phyloP scores from a whole-genome alignment of 2,797 vertebrate species.

The Nannoperca australis region DNA sequence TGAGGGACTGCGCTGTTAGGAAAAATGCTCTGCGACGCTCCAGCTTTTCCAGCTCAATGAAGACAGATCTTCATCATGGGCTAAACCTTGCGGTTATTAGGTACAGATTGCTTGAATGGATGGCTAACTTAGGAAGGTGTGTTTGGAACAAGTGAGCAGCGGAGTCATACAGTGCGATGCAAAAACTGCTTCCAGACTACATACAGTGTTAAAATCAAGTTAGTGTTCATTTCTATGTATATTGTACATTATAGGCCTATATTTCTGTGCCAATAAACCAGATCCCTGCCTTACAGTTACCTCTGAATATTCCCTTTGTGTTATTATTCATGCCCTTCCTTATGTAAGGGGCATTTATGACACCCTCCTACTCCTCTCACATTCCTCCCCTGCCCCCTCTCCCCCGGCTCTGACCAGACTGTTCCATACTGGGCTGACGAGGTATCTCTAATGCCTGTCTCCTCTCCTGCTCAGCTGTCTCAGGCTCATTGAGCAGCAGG shows the following conservation, averaged over 20 bases:
- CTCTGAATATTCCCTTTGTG: conserved; percentile 65
- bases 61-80: conserved; percentile 81
- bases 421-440: conserved; percentile 56
- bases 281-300: conserved; percentile 38
- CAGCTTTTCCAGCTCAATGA: conserved; percentile 82
- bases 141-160: conserved; percentile 43
- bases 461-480: conserved; percentile 64
- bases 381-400: conserved; percentile 19
- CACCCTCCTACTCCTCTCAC: conserved; percentile 38
- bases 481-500: conserved; percentile 79
- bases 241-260: conserved; percentile 38
- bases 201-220: conserved; percentile 41
- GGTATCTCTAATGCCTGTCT: conserved; percentile 72
- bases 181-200: conserved; percentile 21
- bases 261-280: conserved; percentile 53
- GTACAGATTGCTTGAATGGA: conserved; percentile 73
- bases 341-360: conserved; percentile 69
- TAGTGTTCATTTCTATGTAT: conserved; percentile 41
- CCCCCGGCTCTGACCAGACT: conserved; percentile 46
- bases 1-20: conserved; percentile 81
- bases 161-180: conserved; percentile 23
- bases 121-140: conserved; percentile 73
- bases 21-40: conserved; percentile 72
- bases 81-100: conserved; percentile 79
- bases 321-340: conserved; percentile 69